Base-by-base conservation (phyloP, 1,140 invertebrate genomes). In the Zophobas morio region DNA sequence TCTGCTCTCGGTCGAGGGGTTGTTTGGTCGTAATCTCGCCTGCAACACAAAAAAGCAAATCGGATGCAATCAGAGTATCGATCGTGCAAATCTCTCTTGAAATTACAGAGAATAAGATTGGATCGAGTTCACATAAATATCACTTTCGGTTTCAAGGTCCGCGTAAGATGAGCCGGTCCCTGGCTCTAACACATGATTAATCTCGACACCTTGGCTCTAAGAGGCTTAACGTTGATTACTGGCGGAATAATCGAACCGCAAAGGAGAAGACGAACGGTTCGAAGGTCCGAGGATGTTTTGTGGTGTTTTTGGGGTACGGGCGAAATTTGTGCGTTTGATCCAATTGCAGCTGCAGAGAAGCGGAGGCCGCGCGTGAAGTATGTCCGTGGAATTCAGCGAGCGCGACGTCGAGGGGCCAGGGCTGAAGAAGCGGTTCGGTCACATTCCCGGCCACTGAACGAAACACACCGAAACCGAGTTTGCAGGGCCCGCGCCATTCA, bases 11-110 rank as follows among this genome's bases (percentile, higher is more conserved):
- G 86, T 99, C 96, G 49, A 99, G 87, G 1, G 91, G 89, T 79
- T 92, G 91, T 74, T 91, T 92, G 1, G 96, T 97, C 8, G 90
- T 92, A 53, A 99, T 95, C 83, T 96, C 92, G 66, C 97, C 97
- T 96, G 87, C 1, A 89, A 89, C 1, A 73, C 78, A 80, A 73
- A 57, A 20, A 20, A 20, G 20, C 20, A 20, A 20, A 73, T n/a
- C 32, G 56, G 5, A 20, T 37, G 1, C 39, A 66, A 66, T 66
- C 60, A 66, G 34, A 37, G 36, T n/a, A 56, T 56, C 34, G 54
- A 60, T 60, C 35, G 56, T 60, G 56, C 35, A 42, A n/a, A 66
- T 51, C n/a, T 51, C 49, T 20, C 4, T 20, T 5, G 20, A 6
- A 20, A 20, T 42, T 40, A 42, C 57, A 66, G 60, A 20, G 37